Conservation (phyloP, 2,797 vertebrate species). For the Gobio occitaniae region DNA sequence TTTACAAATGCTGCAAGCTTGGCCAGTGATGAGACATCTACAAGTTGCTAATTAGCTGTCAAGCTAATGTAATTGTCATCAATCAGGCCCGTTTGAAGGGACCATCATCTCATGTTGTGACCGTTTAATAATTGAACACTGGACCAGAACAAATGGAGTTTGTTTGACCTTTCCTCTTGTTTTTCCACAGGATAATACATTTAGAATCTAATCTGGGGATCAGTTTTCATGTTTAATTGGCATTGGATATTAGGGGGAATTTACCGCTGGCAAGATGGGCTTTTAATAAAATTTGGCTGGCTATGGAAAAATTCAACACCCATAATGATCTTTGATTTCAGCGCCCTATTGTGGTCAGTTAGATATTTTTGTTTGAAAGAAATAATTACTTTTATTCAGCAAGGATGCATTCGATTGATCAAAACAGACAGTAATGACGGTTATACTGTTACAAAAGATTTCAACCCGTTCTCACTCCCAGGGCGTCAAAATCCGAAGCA, state of each 20-base stretch:
- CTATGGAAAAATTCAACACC: background rate
- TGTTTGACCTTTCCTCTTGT: conserved; percentile 6
- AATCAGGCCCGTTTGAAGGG: conserved; percentile 24
- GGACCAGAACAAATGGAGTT: conserved; percentile 16
- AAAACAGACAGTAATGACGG: too few species aligned
- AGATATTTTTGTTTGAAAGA: too few species aligned
- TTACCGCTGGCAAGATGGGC: background rate
- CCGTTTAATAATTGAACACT: conserved; percentile 9
- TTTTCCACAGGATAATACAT: conserved; percentile 20
- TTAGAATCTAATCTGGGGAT: conserved; percentile 14
- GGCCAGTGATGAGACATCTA: conserved; percentile 20
- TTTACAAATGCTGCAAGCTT: conserved; percentile 39
- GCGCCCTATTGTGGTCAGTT: too few species aligned
- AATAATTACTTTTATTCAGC: background rate
- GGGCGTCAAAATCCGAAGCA: too few species aligned
- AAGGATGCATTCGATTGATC: too few species aligned
- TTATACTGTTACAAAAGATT: background rate
- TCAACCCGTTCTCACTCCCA: too few species aligned
- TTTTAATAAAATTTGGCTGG: background rate
- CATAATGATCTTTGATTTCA: background rate
- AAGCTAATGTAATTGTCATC: conserved; percentile 37
- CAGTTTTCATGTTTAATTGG: background rate
- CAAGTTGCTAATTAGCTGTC: conserved; percentile 42
- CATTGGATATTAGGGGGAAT: background rate
- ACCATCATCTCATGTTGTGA: background rate